Conservation (phyloP, 92 coral and sea anemone genomes). For the Scolanthus callimorphus region DNA sequence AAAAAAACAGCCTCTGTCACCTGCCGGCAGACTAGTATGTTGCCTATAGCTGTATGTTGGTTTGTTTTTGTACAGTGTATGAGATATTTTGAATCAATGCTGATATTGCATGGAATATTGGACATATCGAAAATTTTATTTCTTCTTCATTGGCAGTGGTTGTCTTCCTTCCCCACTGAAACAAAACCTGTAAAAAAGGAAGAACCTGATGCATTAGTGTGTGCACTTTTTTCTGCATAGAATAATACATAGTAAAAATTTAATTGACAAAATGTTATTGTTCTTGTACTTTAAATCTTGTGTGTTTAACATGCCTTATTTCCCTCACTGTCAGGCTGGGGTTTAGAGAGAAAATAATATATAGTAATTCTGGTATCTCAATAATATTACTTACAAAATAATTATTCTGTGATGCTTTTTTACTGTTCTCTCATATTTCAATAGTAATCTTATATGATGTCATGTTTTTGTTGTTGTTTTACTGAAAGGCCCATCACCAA, state of each 20-base stretch:
- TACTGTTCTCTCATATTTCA: too few relatives aligned
- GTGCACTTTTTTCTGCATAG: neutral
- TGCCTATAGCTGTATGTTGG: neutral
- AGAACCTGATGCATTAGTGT: neutral
- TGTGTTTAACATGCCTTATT: neutral
- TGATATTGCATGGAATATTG: too few relatives aligned
- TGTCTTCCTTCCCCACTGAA: slow-evolving; percentile 42
- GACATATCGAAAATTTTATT: too few relatives aligned
- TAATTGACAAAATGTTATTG: neutral
- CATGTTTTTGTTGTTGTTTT: too few relatives aligned
- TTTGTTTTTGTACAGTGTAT: neutral
- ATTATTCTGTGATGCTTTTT: too few relatives aligned
- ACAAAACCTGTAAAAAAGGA: slow-evolving; percentile 27
- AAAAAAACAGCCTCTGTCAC: neutral
- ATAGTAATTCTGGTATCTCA: too few relatives aligned
- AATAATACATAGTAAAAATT: too few relatives aligned
- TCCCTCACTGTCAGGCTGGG: neutral
- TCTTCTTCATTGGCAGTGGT: slow-evolving; percentile 15
- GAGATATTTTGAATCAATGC: neutral
- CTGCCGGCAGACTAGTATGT: neutral
- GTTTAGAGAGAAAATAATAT: too few relatives aligned
- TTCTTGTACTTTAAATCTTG: neutral
- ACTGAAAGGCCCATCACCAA: too few relatives aligned
- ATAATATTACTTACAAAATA: too few relatives aligned
- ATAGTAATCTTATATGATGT: too few relatives aligned